These are phyloP conservation scores for Poeciliopsis occidentalis DNA, from an alignment of 2,113 vertebrate species.

Conservation along the genomic window DNA sequence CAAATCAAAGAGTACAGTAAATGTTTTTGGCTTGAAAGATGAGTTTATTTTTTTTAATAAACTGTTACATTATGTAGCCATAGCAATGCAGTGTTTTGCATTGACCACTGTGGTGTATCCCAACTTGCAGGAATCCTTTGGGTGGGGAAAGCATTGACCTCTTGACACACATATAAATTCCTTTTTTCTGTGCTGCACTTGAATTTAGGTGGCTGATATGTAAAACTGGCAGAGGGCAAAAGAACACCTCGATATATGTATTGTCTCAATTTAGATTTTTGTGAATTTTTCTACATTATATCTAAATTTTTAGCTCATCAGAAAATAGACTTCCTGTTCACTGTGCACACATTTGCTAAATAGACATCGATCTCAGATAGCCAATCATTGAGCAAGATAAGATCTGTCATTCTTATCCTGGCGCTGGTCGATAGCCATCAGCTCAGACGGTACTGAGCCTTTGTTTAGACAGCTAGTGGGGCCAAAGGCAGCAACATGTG, in stretches of 20 bases:
- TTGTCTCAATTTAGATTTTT: neutral
- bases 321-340: neutral
- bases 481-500: conserved; percentile 38
- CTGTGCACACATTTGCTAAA: neutral
- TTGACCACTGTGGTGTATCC: conserved; percentile 9
- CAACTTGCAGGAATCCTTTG: conserved; percentile 35
- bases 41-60: neutral
- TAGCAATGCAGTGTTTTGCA: neutral
- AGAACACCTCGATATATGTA: conserved; percentile 41
- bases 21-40: neutral
- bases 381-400: conserved; percentile 48
- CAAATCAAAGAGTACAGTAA: neutral
- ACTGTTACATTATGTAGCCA: too few relatives aligned
- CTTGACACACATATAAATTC: conserved; percentile 58
- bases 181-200: conserved; percentile 69
- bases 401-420: conserved; percentile 45
- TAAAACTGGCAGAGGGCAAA: conserved; percentile 53
- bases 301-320: neutral
- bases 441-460: conserved; percentile 37
- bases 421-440: conserved; percentile 54
- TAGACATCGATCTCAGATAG: conserved; percentile 11
- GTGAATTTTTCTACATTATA: neutral
- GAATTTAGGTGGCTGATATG: conserved; percentile 72
- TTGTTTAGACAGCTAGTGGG: conserved; percentile 67
- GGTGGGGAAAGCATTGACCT: conserved; percentile 57